Evolutionary conservation across 92 coral and sea anemone genomes (phyloP).

Genomic region (Umimayanthus chanpuru): DNA sequence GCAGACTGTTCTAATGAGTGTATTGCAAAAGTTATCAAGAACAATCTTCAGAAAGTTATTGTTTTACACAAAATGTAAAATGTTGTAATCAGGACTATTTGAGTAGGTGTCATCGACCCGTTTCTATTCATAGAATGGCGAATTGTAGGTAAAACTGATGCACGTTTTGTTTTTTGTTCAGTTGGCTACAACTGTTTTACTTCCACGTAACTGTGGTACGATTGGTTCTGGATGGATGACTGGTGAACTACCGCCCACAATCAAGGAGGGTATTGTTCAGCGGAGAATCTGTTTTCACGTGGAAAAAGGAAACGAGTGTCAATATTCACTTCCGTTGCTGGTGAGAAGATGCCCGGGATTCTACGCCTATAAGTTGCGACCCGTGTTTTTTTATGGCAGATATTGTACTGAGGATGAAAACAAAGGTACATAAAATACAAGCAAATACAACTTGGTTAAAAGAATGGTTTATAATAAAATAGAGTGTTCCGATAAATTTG

Average conservation of each 20-base stretch:
- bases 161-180: background rate
- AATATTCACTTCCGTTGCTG: background rate
- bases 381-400: background rate
- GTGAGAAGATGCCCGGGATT: constrained; percentile 17
- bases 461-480: background rate
- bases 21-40: too few relatives aligned
- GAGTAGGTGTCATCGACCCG: too few relatives aligned
- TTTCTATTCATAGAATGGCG: too few relatives aligned
- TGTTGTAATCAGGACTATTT: too few relatives aligned
- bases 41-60: too few relatives aligned
- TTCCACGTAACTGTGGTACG: background rate
- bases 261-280: constrained; percentile 5
- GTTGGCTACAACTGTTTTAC: background rate
- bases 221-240: constrained; percentile 1
- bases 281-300: constrained; percentile 3
- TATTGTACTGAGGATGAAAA: constrained; percentile 10
- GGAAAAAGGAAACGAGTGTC: background rate
- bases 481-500: too few relatives aligned
- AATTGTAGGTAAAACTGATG: too few relatives aligned
- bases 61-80: too few relatives aligned
- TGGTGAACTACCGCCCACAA: background rate
- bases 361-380: constrained; percentile 8
- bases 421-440: background rate
- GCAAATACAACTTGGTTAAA: background rate
- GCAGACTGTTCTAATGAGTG: too few relatives aligned